A percentile compares a stretch with the other conserved stretches of the same genome.
phyloP scores from a whole-genome alignment of 2,113 vertebrate species.

The Nettapus auritus region DNA sequence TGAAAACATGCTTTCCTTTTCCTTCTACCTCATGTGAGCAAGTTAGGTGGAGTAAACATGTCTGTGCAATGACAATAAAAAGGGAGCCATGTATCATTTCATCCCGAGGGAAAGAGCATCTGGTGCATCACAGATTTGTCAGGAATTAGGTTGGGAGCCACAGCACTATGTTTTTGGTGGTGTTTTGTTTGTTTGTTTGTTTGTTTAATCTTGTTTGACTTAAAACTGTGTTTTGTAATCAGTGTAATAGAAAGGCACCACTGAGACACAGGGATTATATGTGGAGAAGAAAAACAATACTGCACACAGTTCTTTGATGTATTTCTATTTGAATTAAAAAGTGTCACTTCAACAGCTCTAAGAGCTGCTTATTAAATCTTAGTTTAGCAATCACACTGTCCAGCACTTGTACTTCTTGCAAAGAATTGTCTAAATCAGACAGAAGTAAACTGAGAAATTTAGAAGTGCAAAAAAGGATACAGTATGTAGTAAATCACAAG shows the following conservation, averaged over 20 bases:
- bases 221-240: constrained; percentile 59
- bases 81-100: constrained; percentile 1
- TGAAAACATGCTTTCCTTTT: neutral
- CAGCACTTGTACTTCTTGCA: neutral
- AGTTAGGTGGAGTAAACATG: constrained; percentile 30
- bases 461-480: constrained; percentile 8
- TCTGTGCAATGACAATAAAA: constrained; percentile 21
- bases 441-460: constrained; percentile 4
- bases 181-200: too few relatives aligned
- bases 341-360: neutral
- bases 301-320: neutral
- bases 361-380: neutral
- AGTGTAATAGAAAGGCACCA: neutral
- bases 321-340: neutral
- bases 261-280: constrained; percentile 21
- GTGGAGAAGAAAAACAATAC: constrained; percentile 16
- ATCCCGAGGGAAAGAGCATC: constrained; percentile 28
- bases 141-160: constrained; percentile 54
- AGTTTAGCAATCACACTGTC: neutral
- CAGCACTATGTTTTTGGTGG: neutral
- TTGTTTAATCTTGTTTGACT: constrained; percentile 55
- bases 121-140: constrained; percentile 60
- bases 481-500: constrained; percentile 2
- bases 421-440: neutral
- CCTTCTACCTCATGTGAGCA: neutral